These are phyloP conservation scores for Pandion haliaetus DNA, from an alignment of 2,113 vertebrate species.

Conservation along the genomic window DNA sequence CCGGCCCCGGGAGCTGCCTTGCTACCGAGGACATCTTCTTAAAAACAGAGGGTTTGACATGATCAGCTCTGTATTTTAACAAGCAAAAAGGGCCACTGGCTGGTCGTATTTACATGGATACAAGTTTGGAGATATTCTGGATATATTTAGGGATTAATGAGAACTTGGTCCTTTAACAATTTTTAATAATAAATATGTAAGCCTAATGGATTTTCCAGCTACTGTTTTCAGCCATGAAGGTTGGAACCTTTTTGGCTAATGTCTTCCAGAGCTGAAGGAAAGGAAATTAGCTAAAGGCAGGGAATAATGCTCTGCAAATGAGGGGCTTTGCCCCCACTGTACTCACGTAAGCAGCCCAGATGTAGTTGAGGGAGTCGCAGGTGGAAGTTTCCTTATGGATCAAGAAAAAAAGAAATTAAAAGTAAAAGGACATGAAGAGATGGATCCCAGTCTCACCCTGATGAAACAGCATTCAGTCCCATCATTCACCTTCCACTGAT, in stretches of 20 bases:
- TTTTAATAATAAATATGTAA: neutral
- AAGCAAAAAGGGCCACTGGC: neutral
- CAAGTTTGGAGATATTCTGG: neutral
- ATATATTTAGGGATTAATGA: neutral
- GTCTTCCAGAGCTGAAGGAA: conserved; percentile 2
- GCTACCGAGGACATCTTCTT: neutral
- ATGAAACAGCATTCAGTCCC: neutral
- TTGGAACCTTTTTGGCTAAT: neutral
- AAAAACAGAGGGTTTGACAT: neutral
- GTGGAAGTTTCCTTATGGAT: neutral
- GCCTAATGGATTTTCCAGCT: conserved; percentile 40
- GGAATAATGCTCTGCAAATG: neutral
- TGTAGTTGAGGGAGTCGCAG: neutral
- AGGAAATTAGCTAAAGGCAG: conserved; percentile 4
- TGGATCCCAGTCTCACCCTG: neutral
- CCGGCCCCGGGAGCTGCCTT: neutral
- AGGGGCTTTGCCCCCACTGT: neutral
- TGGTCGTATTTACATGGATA: neutral
- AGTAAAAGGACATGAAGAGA: neutral
- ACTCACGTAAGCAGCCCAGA: neutral
- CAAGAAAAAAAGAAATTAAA: neutral
- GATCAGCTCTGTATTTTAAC: neutral
- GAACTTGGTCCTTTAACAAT: neutral
- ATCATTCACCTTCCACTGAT: neutral
- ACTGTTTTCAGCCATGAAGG: neutral